A percentile compares a stretch with the other conserved stretches of the same genome.
These are phyloP conservation scores for Novumbra hubbsi DNA, from an alignment of 2,797 vertebrate genomes.

Conservation along the genomic window DNA sequence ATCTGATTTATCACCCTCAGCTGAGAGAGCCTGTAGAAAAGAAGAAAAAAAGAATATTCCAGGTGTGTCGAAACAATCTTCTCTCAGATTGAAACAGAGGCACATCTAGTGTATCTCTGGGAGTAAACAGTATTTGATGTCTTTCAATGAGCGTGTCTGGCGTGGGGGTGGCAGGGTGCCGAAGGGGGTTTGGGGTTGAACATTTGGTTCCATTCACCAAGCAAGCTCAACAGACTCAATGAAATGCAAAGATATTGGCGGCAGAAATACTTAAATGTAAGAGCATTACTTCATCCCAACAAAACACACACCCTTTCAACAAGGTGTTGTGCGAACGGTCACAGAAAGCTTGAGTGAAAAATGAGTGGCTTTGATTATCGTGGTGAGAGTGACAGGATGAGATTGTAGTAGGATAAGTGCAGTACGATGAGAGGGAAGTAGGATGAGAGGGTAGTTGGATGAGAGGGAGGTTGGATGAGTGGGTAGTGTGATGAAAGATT, in stretches of 20 bases:
- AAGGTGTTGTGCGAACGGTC: neutral
- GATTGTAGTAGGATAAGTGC: too few species aligned
- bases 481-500: too few species aligned
- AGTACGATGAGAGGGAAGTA: too few species aligned
- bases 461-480: too few species aligned
- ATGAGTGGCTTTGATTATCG: neutral
- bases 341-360: constrained; percentile 10
- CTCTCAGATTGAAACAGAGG: constrained; percentile 36
- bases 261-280: constrained; percentile 21
- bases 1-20: constrained; percentile 69
- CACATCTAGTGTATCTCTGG: constrained; percentile 3
- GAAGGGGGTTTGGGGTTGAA: neutral
- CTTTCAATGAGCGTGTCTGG: neutral
- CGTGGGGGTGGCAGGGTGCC: neutral
- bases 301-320: neutral
- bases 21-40: constrained; percentile 38
- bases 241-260: constrained; percentile 19
- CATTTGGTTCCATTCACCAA: neutral
- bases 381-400: neutral
- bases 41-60: constrained; percentile 52
- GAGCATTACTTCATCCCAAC: neutral
- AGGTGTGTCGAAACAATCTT: constrained; percentile 45
- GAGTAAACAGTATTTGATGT: neutral
- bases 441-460: too few species aligned
- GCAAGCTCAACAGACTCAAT: neutral